Base-by-base conservation (phyloP, 2,888 invertebrate species). In the Drosophila niveifrons region DNA sequence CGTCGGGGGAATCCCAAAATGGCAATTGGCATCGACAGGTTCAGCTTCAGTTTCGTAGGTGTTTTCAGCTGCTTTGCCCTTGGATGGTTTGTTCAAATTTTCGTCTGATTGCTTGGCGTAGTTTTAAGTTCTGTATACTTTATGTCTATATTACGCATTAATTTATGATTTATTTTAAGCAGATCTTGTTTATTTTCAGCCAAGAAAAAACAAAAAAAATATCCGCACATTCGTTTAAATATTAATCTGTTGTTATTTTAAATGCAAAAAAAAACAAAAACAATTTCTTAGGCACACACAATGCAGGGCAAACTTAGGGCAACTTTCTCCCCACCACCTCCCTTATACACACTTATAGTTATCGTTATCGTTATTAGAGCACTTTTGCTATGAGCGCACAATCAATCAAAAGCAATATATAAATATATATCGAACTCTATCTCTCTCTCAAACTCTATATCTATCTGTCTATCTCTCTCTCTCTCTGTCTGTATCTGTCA, bases 311-410 rank as follows among this genome's bases (percentile, higher is more conserved):
- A 75, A 66, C 51, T 29, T 72, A 87, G 85, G 85, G 80, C 82
- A 75, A 6, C 36, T 2, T 23, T 7, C 17, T 17, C 34, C 50
- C 50, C 68, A 62, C 39, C 65, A 39, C 58, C 41, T 11, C 28
- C 31, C 36, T n/a, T 36, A 36, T n/a, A 36, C 2, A 29, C 36
- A 39, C 52, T 48, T 78, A 41, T 0, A 68, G 64, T 64, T 63
- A 63, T 58, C 41, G 78, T 61, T 73, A 72, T 78, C 53, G 58
- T 78, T 66, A 77, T 64, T 75, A 81, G 82, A 84, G 84, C 82
- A 87, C 87, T 66, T 80, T 52, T 71, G 72, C 73, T 72, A 83
- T 65, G 78, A 82, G 81, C 82, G 84, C 82, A 82, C 87, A 86
- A 80, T 72, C 72, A 84, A 65, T 41, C 39, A 55, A 29, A 46